Evolutionary conservation across 2,888 invertebrate genomes (phyloP).

Genomic region (Lochmaea crataegi): DNA sequence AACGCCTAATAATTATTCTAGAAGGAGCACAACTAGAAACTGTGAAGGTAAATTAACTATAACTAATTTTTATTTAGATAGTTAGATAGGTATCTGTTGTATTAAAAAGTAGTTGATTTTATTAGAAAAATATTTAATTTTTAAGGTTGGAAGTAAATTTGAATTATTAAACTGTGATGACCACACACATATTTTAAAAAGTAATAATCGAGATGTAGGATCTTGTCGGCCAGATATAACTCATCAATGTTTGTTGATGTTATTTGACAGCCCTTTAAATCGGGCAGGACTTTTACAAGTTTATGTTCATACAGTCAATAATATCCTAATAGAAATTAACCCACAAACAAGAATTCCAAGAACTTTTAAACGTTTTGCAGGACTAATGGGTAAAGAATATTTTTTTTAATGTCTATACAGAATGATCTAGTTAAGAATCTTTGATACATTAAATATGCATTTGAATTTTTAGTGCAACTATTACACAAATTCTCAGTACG

Average conservation of each 20-base stretch:
- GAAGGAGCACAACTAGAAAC: constrained; percentile 96
- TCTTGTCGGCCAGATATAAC: constrained; percentile 76
- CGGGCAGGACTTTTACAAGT: constrained; percentile 96
- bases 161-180: constrained; percentile 95
- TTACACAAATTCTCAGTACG: constrained; percentile 94
- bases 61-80: background rate
- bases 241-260: constrained; percentile 81
- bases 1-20: constrained; percentile 90
- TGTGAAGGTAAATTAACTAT: constrained; percentile 78
- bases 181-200: constrained; percentile 85
- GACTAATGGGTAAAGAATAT: constrained; percentile 83
- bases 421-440: too few relatives aligned
- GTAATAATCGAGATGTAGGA: constrained; percentile 87
- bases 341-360: constrained; percentile 97
- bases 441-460: background rate
- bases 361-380: constrained; percentile 96
- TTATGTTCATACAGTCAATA: constrained; percentile 90
- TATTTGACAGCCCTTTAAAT: constrained; percentile 94
- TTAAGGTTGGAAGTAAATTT: constrained; percentile 76
- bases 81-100: background rate
- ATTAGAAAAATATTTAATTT: too few relatives aligned
- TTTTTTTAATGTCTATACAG: background rate
- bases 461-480: constrained; percentile 82
- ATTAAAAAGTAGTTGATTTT: background rate
- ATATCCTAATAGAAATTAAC: constrained; percentile 94